Conservation (phyloP, 2,797 vertebrate species). For the Ceyx erithaca region DNA sequence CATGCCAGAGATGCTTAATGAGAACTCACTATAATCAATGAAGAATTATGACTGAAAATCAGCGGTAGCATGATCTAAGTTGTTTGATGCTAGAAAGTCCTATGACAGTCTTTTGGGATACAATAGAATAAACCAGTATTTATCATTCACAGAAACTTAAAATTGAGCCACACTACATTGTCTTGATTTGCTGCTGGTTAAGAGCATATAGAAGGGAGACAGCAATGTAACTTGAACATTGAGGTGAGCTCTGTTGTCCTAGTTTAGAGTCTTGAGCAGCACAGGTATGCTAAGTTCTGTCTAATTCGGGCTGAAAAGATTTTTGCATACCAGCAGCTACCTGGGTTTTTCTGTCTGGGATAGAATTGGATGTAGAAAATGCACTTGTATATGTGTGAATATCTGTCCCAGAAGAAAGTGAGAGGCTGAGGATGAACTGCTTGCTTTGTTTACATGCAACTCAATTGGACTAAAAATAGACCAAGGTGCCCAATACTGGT, state of each 20-base stretch:
- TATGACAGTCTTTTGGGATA: not conserved
- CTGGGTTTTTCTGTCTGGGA: not conserved
- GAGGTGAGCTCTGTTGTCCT: not conserved
- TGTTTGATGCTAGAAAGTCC: not conserved
- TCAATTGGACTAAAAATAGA: not conserved
- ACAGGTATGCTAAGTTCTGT: not conserved
- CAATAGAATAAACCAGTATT: not conserved
- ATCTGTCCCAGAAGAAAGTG: not conserved
- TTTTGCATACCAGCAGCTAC: not conserved
- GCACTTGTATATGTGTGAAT: not conserved
- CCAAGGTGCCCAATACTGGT: rapidly evolving
- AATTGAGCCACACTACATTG: rapidly evolving
- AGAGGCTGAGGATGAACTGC: not conserved
- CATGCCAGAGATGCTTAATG: not conserved
- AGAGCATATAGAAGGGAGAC: not conserved
- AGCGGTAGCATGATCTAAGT: not conserved
- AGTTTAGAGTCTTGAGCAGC: not conserved
- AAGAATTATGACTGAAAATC: slow-evolving; percentile 13
- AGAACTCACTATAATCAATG: not conserved
- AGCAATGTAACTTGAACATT: not conserved
- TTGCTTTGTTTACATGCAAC: not conserved
- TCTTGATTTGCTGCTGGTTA: not conserved
- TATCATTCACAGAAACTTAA: not conserved
- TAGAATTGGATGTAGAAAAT: not conserved
- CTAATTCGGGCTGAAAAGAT: not conserved